These are phyloP conservation scores for Rhineura floridana DNA, from an alignment of 2,113 vertebrate species.

Conservation along the genomic window DNA sequence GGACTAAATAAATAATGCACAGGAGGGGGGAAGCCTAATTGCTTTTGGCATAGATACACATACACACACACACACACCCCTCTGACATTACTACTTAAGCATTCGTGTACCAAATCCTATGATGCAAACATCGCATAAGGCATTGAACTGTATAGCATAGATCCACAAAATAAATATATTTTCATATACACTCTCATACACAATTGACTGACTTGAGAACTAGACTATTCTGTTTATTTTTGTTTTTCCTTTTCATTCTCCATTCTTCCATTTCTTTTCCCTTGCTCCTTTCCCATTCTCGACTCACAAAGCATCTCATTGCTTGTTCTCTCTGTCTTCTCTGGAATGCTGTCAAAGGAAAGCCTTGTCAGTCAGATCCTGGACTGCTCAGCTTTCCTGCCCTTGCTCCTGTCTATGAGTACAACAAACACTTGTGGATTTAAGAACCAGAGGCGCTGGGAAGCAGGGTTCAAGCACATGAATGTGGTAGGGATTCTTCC, in stretches of 20 bases:
- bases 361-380: neutral
- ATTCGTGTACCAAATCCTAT: slow-evolving; percentile 15
- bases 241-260: neutral
- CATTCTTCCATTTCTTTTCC: neutral
- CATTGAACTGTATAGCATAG: neutral
- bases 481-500: neutral
- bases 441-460: neutral
- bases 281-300: neutral
- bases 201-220: neutral
- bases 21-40: neutral
- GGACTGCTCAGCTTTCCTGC: neutral
- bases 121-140: neutral
- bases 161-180: neutral
- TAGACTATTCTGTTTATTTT: neutral
- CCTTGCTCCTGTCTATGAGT: neutral
- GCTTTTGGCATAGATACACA: slow-evolving; percentile 20
- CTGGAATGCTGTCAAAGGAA: neutral
- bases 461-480: neutral
- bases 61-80: too few species aligned
- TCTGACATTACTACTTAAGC: neutral
- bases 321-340: slow-evolving; percentile 20
- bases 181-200: neutral
- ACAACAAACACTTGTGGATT: neutral
- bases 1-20: slow-evolving; percentile 18
- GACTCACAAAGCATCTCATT: fast-evolving